phyloP scores from a whole-genome alignment of 2,797 vertebrate genomes.

The Mergus octosetaceus region DNA sequence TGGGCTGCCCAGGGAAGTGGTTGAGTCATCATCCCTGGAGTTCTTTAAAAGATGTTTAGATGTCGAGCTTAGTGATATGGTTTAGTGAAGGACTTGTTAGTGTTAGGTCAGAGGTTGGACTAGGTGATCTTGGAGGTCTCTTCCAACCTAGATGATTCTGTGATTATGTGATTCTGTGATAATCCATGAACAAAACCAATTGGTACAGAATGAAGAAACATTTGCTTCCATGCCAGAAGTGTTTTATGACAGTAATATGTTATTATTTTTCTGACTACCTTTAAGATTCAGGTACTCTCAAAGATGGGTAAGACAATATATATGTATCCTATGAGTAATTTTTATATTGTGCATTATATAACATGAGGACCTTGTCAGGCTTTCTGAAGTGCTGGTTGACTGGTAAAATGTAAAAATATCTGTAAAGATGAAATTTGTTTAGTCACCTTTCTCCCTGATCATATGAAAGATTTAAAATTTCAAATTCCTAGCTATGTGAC shows the following conservation, averaged over 20 bases:
- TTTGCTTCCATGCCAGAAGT: background rate
- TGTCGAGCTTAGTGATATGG: too few relatives aligned
- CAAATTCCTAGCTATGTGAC: background rate
- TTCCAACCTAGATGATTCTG: too few relatives aligned
- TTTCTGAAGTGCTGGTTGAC: background rate
- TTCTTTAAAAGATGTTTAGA: too few relatives aligned
- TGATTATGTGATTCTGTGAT: too few relatives aligned
- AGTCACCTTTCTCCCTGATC: background rate
- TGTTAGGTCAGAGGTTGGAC: too few relatives aligned
- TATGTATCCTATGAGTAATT: background rate
- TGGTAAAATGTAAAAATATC: background rate
- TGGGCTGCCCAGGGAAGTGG: too few relatives aligned
- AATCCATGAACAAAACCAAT: background rate
- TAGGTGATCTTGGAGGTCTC: too few relatives aligned
- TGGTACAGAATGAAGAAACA: background rate
- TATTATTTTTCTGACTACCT: background rate
- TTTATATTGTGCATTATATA: background rate
- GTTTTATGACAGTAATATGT: conserved; percentile 16
- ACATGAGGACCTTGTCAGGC: background rate
- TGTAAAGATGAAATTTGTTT: background rate
- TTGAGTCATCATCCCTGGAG: too few relatives aligned
- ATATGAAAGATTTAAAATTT: background rate
- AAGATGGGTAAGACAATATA: background rate
- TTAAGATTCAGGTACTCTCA: background rate
- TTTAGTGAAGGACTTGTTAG: too few relatives aligned